Conservation (phyloP, 2,113 vertebrate species). For the Campylomormyrus numenius region DNA sequence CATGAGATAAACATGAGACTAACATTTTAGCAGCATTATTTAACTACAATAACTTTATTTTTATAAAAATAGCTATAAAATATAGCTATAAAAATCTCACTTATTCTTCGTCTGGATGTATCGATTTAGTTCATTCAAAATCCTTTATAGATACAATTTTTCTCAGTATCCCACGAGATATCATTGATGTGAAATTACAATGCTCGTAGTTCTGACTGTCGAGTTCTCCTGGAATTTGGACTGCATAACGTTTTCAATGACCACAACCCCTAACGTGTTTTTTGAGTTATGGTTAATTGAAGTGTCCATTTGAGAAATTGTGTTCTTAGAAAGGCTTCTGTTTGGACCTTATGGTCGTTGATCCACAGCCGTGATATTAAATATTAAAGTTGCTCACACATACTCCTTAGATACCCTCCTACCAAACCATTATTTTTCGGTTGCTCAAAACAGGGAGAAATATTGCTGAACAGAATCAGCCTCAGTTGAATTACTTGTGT, state of each 20-base stretch:
- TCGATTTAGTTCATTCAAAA: background rate
- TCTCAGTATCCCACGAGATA: background rate
- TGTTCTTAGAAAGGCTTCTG: background rate
- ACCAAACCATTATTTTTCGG: background rate
- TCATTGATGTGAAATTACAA: background rate
- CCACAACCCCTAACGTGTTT: background rate
- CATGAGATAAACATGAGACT: background rate
- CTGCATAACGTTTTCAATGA: background rate
- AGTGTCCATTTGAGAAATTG: slow-evolving; percentile 15
- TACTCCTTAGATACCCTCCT: slow-evolving; percentile 1
- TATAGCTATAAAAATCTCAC: background rate
- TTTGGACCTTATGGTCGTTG: background rate
- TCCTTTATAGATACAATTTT: background rate
- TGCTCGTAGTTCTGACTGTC: background rate
- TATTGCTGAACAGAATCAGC: background rate
- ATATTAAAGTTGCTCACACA: slow-evolving; percentile 11
- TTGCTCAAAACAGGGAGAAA: background rate
- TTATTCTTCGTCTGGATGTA: background rate
- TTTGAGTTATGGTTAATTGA: slow-evolving; percentile 14
- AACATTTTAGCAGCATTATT: background rate
- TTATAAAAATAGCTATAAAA: background rate
- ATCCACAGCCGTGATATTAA: slow-evolving; percentile 12
- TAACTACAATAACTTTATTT: background rate
- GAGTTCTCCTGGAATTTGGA: background rate
- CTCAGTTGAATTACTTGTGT: background rate